Base-by-base conservation (phyloP, 2,113 vertebrate species). In the Hirundichthys speculiger region DNA sequence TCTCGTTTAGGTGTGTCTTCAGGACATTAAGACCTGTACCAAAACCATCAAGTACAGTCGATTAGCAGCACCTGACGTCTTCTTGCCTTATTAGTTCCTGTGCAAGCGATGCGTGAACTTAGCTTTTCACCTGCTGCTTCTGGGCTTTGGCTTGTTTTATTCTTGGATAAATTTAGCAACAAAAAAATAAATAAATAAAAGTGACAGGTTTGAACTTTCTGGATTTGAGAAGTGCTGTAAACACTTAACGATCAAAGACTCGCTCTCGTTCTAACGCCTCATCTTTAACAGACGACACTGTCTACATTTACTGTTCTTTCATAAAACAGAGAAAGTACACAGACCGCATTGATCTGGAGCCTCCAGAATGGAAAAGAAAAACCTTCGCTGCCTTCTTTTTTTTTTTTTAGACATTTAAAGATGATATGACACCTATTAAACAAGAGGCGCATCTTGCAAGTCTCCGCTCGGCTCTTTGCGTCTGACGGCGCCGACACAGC, bases 361-460 rank as follows among this genome's bases (percentile, higher is more conserved):
- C 63, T 53, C 10, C 18, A 51, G 51, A 45, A 24, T 58, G 53
- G 58, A 77, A 64, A 77, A 73, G 62, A 52, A 38, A 64, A 55
- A 15, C 43, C 34, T 58, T 46, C 76, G 56, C 54, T 56, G 48
- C 50, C 42, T 51, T 42, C 61, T 68, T 60, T 65, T 30, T 56
- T 42, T 64, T 68, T 60, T 65, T 30, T 56, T 42, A 22, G n/a
- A 75, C 67, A 79, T 79, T 77, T 79, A 60, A 73, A 51, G 70
- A 38, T 56, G 58, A 70, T 48, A 61, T 84, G 83, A 84, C 74
- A 81, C 72, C 72, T 70, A 63, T 86, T 82, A 85, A 86, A 89
- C 76, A 84, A 69, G 66, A 73, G 8, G 59, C 74, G 73, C 69
- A 71, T 79, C 67, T 75, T 69, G 65, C 63, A 53, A 51, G 47